These are phyloP conservation scores for Murina feae DNA, from an alignment of 2,113 vertebrate species.

Conservation along the genomic window DNA sequence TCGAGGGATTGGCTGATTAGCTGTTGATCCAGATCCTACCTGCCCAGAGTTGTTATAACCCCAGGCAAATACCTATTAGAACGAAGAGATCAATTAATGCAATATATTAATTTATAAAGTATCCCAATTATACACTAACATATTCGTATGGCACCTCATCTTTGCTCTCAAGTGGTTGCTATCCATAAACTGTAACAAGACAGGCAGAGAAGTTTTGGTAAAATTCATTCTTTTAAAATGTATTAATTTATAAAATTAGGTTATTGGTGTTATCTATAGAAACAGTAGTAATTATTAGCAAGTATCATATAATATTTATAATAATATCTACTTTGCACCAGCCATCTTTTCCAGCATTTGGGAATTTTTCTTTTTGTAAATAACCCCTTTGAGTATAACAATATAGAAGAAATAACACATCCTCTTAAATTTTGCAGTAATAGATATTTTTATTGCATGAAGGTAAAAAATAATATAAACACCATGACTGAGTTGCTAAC, in stretches of 20 bases:
- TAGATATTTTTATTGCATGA: not conserved
- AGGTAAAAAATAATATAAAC: not conserved
- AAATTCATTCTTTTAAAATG: not conserved
- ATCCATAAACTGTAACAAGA: not conserved
- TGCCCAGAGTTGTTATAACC: slow-evolving; percentile 99
- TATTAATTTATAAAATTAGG: not conserved
- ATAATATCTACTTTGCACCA: slow-evolving; percentile 6
- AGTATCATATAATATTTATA: not conserved
- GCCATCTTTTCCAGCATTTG: not conserved
- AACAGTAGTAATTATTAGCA: not conserved
- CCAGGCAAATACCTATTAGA: slow-evolving; percentile 92
- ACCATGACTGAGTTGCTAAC: not conserved
- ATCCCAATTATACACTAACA: not conserved
- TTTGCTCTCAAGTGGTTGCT: not conserved
- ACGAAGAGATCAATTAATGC: slow-evolving; percentile 27
- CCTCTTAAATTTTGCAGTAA: slow-evolving; percentile 1
- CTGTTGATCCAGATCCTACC: slow-evolving; percentile 96
- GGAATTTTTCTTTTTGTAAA: not conserved
- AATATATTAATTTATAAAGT: not conserved
- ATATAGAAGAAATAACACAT: not conserved
- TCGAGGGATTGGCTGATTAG: slow-evolving; percentile 95
- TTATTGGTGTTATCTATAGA: not conserved
- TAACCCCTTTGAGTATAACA: not conserved
- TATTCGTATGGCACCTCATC: not conserved
- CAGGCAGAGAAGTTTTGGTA: not conserved